Evolutionary conservation across 2,797 vertebrate species (phyloP), one percentile per base, ranked within the genome.

Genomic region (Gambusia yucatana): DNA sequence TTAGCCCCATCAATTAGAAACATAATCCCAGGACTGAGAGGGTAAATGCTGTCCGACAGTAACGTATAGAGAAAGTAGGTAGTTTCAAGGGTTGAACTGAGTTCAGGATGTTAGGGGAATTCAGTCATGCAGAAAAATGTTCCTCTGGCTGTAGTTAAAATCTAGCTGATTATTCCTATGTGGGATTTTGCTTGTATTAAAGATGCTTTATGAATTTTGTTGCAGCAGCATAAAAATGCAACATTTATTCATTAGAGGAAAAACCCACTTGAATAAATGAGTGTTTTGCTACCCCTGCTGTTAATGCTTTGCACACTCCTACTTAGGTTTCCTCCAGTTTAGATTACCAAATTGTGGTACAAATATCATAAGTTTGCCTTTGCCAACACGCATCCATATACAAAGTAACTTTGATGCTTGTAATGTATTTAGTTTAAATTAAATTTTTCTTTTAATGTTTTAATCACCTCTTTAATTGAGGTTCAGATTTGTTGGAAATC

Each of bases 111-210:
- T 81, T 86, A 84, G 83, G 77, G 88, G 59, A 92, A 93, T 84
- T 91, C 73, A 84, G 87, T 91, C 89, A 91, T 82, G 88, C 87
- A 90, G 86, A 91, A 91, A 91, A 36, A 69, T 88, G 89, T 92
- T 89, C 80, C 87, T 79, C 86, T 84, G 82, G 80, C 85, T 76
- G 47, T 16, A 33, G 44, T 16, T 25, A 47, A 30, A 36, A 46
- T 33, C 20, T 50, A 22, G n/a, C 43, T 3, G 90, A 77, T 63
- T 48, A 74, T 70, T 79, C 65, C 22, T 73, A 33, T 36, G 59
- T 84, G 73, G 52, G 76, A 84, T 86, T 84, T 74, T 82, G 20
- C 89, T 88, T 83, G 89, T 81, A 61, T 82, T 36, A 25, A 52
- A 20, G 5, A 1, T 67, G 59, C 30, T 72, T 48, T 33, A 33